Evolutionary conservation across 2,888 invertebrate genomes (phyloP).

Genomic region (Abrostola tripartita): DNA sequence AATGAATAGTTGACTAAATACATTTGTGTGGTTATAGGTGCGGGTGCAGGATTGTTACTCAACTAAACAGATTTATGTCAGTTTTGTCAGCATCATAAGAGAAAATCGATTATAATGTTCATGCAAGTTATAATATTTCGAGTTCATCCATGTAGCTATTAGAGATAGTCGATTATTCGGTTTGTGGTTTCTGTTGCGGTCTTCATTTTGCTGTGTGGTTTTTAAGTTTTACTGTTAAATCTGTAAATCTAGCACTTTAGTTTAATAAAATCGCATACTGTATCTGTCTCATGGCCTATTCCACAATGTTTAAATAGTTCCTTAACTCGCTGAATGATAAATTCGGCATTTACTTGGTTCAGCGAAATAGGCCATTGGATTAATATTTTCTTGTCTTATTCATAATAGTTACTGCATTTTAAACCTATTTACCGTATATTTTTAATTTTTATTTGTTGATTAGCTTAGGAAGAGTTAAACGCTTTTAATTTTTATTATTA

Average conservation of each 20-base stretch:
- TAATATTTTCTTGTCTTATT: no score
- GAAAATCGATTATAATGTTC: constrained; percentile 5
- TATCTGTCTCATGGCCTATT: no score
- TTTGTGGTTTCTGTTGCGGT: constrained; percentile 4
- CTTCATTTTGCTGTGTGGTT: constrained; percentile 19
- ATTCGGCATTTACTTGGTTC: no score
- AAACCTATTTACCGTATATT: no score
- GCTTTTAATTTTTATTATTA: no score
- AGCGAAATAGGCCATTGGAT: no score
- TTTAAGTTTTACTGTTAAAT: constrained; percentile 24
- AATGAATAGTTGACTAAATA: constrained; percentile 44
- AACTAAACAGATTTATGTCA: constrained; percentile 39
- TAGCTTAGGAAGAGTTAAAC: no score
- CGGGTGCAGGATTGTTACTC: constrained; percentile 43
- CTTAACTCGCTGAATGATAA: no score
- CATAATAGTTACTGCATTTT: no score
- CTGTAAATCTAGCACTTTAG: background rate
- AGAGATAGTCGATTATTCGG: constrained; percentile 2
- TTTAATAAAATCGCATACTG: no score
- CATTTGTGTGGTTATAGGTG: constrained; percentile 29
- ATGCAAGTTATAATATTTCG: background rate
- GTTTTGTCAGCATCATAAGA: constrained; percentile 7
- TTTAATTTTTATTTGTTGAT: no score
- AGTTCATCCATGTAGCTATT: background rate
- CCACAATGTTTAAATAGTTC: no score